Conservation (phyloP, 2,113 vertebrate genomes). For the Leptodactylus fuscus region DNA sequence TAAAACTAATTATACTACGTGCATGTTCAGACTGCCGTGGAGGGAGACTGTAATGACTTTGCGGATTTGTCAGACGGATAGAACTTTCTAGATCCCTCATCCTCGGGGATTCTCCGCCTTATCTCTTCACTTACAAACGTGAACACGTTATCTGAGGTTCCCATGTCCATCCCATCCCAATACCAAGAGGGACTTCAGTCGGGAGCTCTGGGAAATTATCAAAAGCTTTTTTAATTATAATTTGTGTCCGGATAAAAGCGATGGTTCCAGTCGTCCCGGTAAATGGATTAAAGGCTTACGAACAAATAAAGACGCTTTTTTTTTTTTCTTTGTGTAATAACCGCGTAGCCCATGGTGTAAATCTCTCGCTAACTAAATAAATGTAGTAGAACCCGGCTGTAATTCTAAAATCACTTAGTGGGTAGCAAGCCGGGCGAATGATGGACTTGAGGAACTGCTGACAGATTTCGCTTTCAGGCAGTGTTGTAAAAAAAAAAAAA, state of each 20-base stretch:
- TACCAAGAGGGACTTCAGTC: conserved; percentile 14
- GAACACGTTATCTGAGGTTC: not conserved
- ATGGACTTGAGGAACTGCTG: not conserved
- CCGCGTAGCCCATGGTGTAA: conserved; percentile 40
- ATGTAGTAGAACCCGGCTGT: not conserved
- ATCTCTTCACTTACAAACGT: conserved; percentile 29
- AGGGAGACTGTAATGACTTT: not conserved
- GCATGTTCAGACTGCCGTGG: not conserved
- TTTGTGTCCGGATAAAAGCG: conserved; percentile 48
- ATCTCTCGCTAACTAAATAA: conserved; percentile 36
- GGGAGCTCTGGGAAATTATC: conserved; percentile 41
- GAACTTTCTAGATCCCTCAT: not conserved
- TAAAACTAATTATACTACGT: not conserved
- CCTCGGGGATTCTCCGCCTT: not conserved
- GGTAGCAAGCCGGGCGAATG: not conserved
- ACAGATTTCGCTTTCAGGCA: not conserved
- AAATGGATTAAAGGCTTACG: conserved; percentile 54
- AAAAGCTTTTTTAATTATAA: conserved; percentile 51
- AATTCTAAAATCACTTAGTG: conserved; percentile 2
- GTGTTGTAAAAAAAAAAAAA: not conserved
- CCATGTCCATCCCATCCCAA: conserved; percentile 1
- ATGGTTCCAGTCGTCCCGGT: conserved; percentile 23
- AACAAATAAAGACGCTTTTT: conserved; percentile 45
- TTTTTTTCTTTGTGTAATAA: conserved; percentile 19
- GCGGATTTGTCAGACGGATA: not conserved